Evolutionary conservation across 2,113 vertebrate genomes (phyloP), one percentile per base, ranked within the genome.

Genomic region (Candoia aspera): DNA sequence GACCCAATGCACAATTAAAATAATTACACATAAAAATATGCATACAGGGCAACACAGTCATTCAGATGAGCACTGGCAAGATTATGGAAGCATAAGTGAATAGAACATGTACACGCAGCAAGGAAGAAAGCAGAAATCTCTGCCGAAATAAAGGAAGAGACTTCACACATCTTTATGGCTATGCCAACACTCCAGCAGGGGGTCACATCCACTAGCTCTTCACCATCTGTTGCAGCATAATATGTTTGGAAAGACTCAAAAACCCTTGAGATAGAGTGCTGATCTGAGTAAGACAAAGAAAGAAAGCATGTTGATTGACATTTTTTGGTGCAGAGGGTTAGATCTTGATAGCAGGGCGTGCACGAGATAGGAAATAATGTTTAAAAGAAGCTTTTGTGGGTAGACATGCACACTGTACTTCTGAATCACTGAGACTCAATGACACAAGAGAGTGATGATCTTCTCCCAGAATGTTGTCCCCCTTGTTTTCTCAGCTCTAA

Each of bases 221-320:
- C 79, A 89, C 91, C 91, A 89, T 92, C 91, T 92, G 91, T 60
- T 89, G 68, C 46, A 88, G 87, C 87, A 60, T 19, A 92, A 84
- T 62, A 85, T 62, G 79, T 62, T 62, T 89, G 57, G 91, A 89
- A 55, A 37, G 87, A 26, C 58, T 84, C 46, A 84, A 84, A 89
- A 89, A 58, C 57, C 58, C 91, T 54, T 26, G 29, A 92, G 91
- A 89, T 49, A 89, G 73, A 62, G n/a, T 55, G 17, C 26, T 92
- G 87, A 89, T 89, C 58, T 85, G 37, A 46, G 29, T 62, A 33
- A 89, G 87, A 89, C 21, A 89, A 92, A 92, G 49, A 62, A 85
- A 29, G 83, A 37, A 60, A 88, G 33, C 1, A 15, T 11, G 4
- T 29, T 55, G 8, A 33, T 53, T 85, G 57, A 54, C 49, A 86